Evolutionary conservation across 2,888 invertebrate genomes (phyloP).

Genomic region (Leucozona laternaria): DNA sequence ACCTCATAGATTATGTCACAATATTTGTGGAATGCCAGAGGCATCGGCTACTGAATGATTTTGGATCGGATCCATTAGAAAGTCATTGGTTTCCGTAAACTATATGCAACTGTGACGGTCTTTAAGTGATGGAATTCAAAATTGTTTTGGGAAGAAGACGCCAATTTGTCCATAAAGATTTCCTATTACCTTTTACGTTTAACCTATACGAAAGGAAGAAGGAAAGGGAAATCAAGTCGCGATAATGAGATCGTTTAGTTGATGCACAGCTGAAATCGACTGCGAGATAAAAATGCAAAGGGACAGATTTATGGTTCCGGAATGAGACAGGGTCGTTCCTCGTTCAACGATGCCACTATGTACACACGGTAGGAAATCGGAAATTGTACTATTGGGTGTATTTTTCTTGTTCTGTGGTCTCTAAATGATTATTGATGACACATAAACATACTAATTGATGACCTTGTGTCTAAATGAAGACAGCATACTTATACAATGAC

Average conservation of each 20-base stretch:
- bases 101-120: constrained; percentile 1
- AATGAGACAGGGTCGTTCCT: constrained; percentile 27
- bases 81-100: constrained; percentile 49
- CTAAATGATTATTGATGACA: constrained; percentile 63
- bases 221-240: constrained; percentile 45
- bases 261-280: constrained; percentile 37
- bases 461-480: constrained; percentile 65
- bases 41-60: constrained; percentile 57
- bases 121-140: constrained; percentile 51
- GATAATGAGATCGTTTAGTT: constrained; percentile 58
- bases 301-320: constrained; percentile 74
- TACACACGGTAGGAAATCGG: constrained; percentile 37
- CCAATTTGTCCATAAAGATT: constrained; percentile 15
- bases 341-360: not conserved
- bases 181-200: too few relatives aligned
- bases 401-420: constrained; percentile 69
- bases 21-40: constrained; percentile 56
- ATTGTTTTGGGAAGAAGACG: constrained; percentile 53
- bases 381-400: constrained; percentile 57
- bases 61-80: constrained; percentile 74
- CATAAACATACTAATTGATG: constrained; percentile 73
- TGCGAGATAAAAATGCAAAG: constrained; percentile 47
- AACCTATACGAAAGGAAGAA: not conserved
- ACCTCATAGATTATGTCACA: constrained; percentile 74
- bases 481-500: constrained; percentile 1